Evolutionary conservation across 2,797 vertebrate genomes (phyloP).

Genomic region (Lagodon rhomboides): DNA sequence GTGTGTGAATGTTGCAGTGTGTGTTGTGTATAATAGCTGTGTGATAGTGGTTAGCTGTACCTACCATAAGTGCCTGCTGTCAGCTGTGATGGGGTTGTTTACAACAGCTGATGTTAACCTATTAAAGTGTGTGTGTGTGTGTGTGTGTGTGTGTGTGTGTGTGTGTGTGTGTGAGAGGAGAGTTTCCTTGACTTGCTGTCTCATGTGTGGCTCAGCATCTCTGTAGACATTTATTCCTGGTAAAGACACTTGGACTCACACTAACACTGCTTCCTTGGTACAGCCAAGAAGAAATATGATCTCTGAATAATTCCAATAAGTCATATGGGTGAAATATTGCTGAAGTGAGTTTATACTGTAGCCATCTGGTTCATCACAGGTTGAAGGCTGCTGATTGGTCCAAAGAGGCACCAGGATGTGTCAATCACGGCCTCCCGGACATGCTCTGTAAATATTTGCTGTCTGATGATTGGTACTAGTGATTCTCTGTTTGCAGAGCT

Average conservation of each 20-base stretch:
- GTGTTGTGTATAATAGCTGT: constrained; percentile 2
- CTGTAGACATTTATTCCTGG: no score
- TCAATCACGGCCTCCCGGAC: constrained; percentile 38
- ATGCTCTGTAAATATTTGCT: constrained; percentile 62
- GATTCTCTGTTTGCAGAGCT: constrained; percentile 12
- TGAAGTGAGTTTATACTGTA: neutral
- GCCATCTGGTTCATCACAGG: neutral
- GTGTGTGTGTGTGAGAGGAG: neutral
- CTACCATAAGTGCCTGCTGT: neutral
- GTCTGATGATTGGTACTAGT: constrained; percentile 18
- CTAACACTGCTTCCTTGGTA: neutral
- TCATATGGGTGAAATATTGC: neutral
- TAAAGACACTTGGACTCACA: no score
- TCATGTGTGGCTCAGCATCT: no score
- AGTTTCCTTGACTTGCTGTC: neutral
- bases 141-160: neutral
- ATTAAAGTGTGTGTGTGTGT: neutral
- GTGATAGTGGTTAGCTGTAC: neutral
- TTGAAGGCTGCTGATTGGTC: constrained; percentile 24
- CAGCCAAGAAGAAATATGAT: neutral
- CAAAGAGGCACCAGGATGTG: constrained; percentile 37
- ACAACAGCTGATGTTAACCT: neutral
- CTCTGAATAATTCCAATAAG: neutral
- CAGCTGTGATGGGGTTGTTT: neutral
- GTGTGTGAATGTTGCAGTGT: neutral